A percentile compares a stretch with the other conserved stretches of the same genome.
These are phyloP conservation scores for Gymnarchus niloticus DNA, from an alignment of 2,113 vertebrate genomes.

Conservation along the genomic window DNA sequence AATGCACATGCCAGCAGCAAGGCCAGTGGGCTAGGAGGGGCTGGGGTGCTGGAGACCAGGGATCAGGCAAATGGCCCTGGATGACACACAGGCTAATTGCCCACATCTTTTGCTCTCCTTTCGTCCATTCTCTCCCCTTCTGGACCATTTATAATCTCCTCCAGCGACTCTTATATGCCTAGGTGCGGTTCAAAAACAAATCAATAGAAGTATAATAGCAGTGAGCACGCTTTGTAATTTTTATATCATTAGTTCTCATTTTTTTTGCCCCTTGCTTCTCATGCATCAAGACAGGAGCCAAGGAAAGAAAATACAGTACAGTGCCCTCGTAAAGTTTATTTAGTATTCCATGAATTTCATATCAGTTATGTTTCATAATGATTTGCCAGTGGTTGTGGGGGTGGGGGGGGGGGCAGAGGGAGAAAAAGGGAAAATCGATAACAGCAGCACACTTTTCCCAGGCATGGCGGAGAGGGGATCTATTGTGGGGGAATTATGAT, in stretches of 20 bases:
- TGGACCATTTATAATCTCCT: conserved; percentile 57
- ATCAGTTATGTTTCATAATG: conserved; percentile 98
- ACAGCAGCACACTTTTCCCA: conserved; percentile 91
- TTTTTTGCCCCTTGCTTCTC: conserved; percentile 61
- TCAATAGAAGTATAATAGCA: conserved; percentile 97
- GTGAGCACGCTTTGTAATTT: conserved; percentile 93
- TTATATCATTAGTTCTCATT: conserved; percentile 96
- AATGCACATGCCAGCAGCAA: conserved; percentile 1
- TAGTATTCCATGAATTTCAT: conserved; percentile 99
- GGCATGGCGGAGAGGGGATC: conserved; percentile 88
- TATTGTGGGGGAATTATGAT: conserved; percentile 99
- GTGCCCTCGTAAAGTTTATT: conserved; percentile 93
- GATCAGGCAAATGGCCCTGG: not conserved
- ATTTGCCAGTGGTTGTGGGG: conserved; percentile 65
- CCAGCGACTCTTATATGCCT: conserved; percentile 67
- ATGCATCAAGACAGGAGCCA: conserved; percentile 69
- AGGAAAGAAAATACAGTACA: conserved; percentile 64
- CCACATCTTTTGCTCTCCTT: conserved; percentile 14
- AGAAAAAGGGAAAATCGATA: conserved; percentile 85
- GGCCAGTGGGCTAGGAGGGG: not conserved
- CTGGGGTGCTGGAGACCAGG: not conserved
- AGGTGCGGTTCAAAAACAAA: conserved; percentile 97
- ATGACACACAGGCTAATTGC: conserved; percentile 8
- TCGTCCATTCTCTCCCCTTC: conserved; percentile 24
- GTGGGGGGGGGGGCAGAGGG: conserved; percentile 51